Evolutionary conservation across 2,113 vertebrate species (phyloP), one percentile per base, ranked within the genome.

Genomic region (Paedocypris sp.): DNA sequence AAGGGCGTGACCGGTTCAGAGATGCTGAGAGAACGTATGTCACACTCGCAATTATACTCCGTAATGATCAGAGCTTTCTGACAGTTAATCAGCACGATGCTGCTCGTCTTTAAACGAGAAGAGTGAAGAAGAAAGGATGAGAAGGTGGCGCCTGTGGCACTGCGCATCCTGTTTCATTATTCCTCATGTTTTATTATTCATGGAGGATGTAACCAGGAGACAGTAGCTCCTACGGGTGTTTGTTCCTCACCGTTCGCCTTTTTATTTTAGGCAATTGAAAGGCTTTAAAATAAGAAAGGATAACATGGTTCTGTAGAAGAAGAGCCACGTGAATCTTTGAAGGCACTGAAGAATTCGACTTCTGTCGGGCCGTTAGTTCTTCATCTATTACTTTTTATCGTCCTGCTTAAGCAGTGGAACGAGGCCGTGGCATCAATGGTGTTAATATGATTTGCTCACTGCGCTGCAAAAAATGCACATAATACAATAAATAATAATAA

Each of bases 11-110:
- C 61, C 4, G 11, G 26, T 29, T 45, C 49, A 16, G 36, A 62
- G 56, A 61, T 66, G 62, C 68, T 66, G 43, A 50, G 36, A 53
- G 61, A 70, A 42, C 45, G 47, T 60, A 57, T 65, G 57, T 50
- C 16, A 49, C n/a, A n/a, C n/a, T n/a, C n/a, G n/a, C n/a, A n/a
- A n/a, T n/a, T n/a, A n/a, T n/a, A n/a, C n/a, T n/a, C n/a, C n/a
- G n/a, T 69, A 64, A 69, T 69, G 59, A 64, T 60, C 59, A 36
- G 42, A 38, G 47, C 54, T 46, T 16, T 39, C 22, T 59, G 54
- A 15, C 33, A n/a, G 42, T 20, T 43, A 53, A 51, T 50, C 25
- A 8, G 9, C 62, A 32, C 18, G 18, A 23, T n/a, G 6, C 36
- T 8, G 12, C 47, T 28, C 1, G 28, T 39, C n/a, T 5, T 35